Percentiles rank a stretch among this genome's conserved stretches.
Evolutionary conservation across 2,797 vertebrate species (phyloP).

Genomic region (Etheostoma nigrum): DNA sequence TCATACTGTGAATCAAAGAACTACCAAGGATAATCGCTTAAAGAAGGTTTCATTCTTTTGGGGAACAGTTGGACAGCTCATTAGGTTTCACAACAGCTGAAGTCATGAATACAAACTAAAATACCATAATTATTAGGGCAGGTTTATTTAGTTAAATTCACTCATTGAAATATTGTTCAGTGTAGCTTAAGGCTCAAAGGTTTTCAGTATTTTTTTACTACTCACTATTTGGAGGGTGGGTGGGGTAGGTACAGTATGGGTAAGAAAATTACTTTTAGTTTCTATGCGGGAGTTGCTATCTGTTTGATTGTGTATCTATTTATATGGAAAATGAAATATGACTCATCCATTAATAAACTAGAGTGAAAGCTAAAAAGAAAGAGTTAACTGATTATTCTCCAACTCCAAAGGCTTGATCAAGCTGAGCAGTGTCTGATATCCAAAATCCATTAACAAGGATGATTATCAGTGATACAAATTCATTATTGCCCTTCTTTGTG

Average conservation of each 20-base stretch:
- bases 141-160: not conserved
- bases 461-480: not conserved
- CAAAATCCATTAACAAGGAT: not conserved
- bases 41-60: not conserved
- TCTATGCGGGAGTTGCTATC: not conserved
- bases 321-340: constrained; percentile 16
- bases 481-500: not conserved
- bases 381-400: not conserved
- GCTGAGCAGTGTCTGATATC: not conserved
- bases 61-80: not conserved
- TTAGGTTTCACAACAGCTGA: not conserved
- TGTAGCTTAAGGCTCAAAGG: not conserved
- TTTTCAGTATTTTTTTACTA: not conserved
- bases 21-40: not conserved
- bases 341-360: not conserved
- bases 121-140: not conserved
- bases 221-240: fast-evolving
- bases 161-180: constrained; percentile 2
- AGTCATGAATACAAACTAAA: not conserved
- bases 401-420: not conserved
- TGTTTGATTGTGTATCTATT: constrained; percentile 9
- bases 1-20: not conserved
- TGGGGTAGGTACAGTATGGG: not conserved
- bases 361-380: constrained; percentile 4
- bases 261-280: constrained; percentile 11